Evolutionary conservation across 1,140 invertebrate genomes (phyloP).

Genomic region (Apis dorsata): DNA sequence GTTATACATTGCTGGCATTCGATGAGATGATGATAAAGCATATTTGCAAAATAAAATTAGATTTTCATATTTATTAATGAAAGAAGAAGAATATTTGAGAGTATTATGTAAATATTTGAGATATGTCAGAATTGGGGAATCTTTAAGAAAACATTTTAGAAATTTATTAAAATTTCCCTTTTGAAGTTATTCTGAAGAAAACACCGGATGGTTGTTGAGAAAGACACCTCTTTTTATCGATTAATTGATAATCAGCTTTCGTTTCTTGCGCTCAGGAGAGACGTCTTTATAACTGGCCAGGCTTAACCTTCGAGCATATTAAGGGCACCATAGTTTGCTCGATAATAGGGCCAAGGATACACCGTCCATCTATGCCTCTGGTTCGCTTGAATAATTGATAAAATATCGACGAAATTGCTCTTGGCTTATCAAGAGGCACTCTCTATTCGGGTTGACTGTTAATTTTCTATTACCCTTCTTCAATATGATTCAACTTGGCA

Average conservation of each 20-base stretch:
- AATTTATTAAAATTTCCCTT: neutral
- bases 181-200: neutral
- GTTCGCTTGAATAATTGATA: constrained; percentile 44
- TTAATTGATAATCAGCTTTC: constrained; percentile 51
- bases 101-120: neutral
- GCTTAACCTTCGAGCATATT: constrained; percentile 49
- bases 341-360: constrained; percentile 46
- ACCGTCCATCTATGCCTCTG: neutral
- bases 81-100: neutral
- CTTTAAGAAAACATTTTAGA: neutral
- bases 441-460: neutral
- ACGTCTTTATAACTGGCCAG: constrained; percentile 9
- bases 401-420: constrained; percentile 36
- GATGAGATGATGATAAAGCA: neutral
- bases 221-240: constrained; percentile 31
- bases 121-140: neutral
- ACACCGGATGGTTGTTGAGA: neutral
- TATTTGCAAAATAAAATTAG: neutral
- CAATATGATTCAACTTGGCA: neutral
- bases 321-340: constrained; percentile 37
- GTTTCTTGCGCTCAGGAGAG: constrained; percentile 26
- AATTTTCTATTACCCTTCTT: neutral
- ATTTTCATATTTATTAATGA: neutral
- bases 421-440: neutral
- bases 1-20: neutral